These are phyloP conservation scores for Hydractinia echinata DNA, from an alignment of 30 jellyfish, hydroid and myxozoan genomes.

Conservation along the genomic window DNA sequence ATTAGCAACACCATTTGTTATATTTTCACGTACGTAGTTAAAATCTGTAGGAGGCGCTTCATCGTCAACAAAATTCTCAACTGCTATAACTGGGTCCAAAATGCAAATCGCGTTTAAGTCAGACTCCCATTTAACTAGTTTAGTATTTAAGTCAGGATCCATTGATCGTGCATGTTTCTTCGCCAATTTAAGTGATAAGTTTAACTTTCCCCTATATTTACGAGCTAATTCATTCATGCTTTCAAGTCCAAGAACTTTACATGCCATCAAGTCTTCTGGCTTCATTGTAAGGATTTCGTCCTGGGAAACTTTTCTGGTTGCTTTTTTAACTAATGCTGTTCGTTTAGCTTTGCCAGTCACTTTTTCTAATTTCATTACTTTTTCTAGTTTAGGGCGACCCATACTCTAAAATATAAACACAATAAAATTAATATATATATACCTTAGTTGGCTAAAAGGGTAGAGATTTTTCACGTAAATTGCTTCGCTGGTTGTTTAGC, in stretches of 20 bases:
- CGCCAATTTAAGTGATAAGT: slow-evolving; percentile 34
- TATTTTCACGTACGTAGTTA: slow-evolving; percentile 48
- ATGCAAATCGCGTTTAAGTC: slow-evolving; percentile 41
- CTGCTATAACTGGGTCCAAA: slow-evolving; percentile 64
- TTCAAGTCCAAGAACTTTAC: slow-evolving; percentile 38
- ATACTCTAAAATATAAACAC: background rate
- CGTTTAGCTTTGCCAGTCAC: slow-evolving; percentile 5
- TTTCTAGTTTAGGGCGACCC: slow-evolving; percentile 5
- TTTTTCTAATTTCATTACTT: background rate
- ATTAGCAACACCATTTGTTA: slow-evolving; percentile 30
- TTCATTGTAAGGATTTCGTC: background rate
- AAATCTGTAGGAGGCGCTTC: slow-evolving; percentile 64
- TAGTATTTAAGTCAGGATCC: slow-evolving; percentile 11
- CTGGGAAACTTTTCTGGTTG: background rate
- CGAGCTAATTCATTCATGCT: slow-evolving; percentile 55
- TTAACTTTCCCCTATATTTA: slow-evolving; percentile 64
- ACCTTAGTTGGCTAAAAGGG: no score
- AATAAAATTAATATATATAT: no score
- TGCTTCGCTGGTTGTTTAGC: no score
- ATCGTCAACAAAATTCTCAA: slow-evolving; percentile 80
- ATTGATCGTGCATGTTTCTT: slow-evolving; percentile 10
- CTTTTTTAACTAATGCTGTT: slow-evolving; percentile 7
- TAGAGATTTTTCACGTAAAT: no score
- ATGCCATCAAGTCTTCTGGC: slow-evolving; percentile 14
- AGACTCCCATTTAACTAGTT: slow-evolving; percentile 54